These are phyloP conservation scores for Gnathonemus echidnorhynchus DNA, from an alignment of 2,113 vertebrate species.

Conservation along the genomic window DNA sequence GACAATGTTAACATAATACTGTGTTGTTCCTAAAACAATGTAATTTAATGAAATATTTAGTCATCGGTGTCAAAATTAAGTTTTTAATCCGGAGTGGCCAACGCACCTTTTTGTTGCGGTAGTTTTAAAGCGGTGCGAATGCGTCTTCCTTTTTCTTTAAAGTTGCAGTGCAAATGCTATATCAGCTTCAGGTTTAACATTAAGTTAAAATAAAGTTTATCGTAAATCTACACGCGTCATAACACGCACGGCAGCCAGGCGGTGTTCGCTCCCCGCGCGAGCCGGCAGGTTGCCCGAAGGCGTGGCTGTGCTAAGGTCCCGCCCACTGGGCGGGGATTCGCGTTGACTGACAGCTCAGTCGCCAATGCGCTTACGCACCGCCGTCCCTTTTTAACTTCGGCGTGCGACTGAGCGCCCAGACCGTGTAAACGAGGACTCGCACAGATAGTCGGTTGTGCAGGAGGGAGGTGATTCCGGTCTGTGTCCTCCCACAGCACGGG, in stretches of 20 bases:
- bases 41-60: background rate
- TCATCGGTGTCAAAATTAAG: background rate
- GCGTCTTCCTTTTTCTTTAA: background rate
- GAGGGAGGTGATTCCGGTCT: background rate
- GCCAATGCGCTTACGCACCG: slow-evolving; percentile 31
- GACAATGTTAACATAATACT: background rate
- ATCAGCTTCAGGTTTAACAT: background rate
- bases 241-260: slow-evolving; percentile 1
- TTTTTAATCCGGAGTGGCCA: background rate
- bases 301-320: background rate
- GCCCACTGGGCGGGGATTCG: slow-evolving; percentile 45
- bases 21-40: background rate
- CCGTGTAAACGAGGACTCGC: background rate
- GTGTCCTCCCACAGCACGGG: background rate
- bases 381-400: background rate
- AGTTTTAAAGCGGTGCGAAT: background rate
- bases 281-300: background rate
- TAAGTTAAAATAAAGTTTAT: background rate
- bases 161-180: background rate
- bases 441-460: background rate
- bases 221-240: background rate
- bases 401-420: background rate
- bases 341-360: slow-evolving; percentile 46
- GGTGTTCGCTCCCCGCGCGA: background rate
- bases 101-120: background rate